Conservation (phyloP, 2,797 vertebrate genomes). For the Poeciliopsis gracilis region DNA sequence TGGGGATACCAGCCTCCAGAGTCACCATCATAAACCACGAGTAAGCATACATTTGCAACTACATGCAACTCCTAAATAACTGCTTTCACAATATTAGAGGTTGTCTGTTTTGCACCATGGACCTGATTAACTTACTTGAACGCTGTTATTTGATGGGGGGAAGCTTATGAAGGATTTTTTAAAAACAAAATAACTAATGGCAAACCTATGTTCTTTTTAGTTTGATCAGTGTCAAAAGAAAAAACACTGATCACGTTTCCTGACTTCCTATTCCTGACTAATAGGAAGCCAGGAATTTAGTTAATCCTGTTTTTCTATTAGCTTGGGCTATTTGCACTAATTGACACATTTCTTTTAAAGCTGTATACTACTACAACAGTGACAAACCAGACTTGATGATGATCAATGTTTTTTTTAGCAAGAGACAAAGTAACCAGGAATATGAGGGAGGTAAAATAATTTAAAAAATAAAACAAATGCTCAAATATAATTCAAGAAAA, state of each 20-base stretch:
- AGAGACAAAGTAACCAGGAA: background rate
- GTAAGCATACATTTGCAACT: conserved; percentile 76
- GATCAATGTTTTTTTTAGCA: background rate
- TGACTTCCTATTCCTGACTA: too few species aligned
- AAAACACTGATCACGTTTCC: too few species aligned
- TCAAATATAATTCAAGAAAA: background rate
- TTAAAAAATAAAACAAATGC: too few species aligned
- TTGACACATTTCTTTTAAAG: background rate
- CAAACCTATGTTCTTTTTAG: background rate
- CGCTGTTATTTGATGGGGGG: background rate
- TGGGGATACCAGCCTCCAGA: conserved; percentile 87
- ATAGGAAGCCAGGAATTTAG: background rate
- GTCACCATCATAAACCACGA: conserved; percentile 88
- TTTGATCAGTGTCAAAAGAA: background rate
- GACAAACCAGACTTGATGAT: background rate
- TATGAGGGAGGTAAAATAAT: background rate
- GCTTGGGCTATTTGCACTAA: background rate
- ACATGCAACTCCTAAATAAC: background rate
- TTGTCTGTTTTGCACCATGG: background rate
- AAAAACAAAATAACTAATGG: background rate
- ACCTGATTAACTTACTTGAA: background rate
- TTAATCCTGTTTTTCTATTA: background rate
- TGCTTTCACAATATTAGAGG: background rate
- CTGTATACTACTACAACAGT: background rate
- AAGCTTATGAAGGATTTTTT: background rate